These are phyloP conservation scores for Melanostigma gelatinosum DNA, from an alignment of 2,113 vertebrate genomes.

Conservation along the genomic window DNA sequence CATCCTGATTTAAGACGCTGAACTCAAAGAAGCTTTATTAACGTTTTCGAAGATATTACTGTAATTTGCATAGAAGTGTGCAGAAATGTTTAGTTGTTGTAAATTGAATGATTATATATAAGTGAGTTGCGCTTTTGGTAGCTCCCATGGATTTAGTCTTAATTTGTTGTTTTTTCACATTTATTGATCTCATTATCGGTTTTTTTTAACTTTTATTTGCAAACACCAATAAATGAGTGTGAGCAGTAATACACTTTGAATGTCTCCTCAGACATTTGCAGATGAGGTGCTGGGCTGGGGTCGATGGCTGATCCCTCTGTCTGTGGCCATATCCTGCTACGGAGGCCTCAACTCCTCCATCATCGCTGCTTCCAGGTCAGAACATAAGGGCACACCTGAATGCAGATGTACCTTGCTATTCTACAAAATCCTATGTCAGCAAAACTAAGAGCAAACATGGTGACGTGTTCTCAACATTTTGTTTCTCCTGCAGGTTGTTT, in stretches of 20 bases:
- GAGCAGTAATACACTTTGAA: neutral
- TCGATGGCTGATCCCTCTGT: constrained; percentile 86
- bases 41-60: neutral
- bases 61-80: neutral
- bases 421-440: neutral
- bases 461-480: neutral
- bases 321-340: constrained; percentile 88
- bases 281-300: constrained; percentile 83
- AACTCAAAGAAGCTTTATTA: neutral
- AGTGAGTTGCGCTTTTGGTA: too few relatives aligned
- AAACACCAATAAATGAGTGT: neutral
- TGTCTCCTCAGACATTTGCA: constrained; percentile 83
- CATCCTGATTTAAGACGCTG: neutral
- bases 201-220: neutral
- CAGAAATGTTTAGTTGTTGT: too few relatives aligned
- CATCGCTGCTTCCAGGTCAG: constrained; percentile 86
- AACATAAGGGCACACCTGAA: neutral
- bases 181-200: neutral
- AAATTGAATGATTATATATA: neutral
- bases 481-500: constrained; percentile 77
- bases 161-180: too few relatives aligned
- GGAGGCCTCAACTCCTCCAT: constrained; percentile 88
- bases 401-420: neutral
- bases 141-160: too few relatives aligned
- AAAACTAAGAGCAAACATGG: neutral